Conservation (phyloP, 2,888 invertebrate genomes). For the Abrostola tripartita region DNA sequence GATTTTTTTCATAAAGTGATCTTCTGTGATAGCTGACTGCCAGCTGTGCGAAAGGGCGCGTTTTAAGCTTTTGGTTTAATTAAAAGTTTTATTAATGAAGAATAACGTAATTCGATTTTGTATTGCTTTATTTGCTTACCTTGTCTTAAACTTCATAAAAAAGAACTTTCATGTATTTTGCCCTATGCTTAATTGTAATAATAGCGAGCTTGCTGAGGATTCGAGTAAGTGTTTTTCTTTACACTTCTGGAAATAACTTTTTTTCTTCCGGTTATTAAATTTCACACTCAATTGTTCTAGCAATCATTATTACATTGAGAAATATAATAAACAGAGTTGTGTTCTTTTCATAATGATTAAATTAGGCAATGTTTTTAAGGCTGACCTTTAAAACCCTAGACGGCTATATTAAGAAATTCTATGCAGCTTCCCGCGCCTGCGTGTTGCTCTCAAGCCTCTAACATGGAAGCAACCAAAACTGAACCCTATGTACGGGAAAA, state of each 20-base stretch:
- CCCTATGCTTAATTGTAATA: constrained; percentile 82
- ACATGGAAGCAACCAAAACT: constrained; percentile 2
- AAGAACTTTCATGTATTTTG: constrained; percentile 81
- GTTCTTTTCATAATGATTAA: no score
- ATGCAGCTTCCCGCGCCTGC: constrained; percentile 44
- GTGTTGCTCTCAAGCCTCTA: constrained; percentile 18
- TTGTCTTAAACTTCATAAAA: not conserved
- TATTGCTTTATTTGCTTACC: no score
- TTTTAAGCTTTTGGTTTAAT: no score
- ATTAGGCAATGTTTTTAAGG: not conserved
- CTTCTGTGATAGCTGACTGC: not conserved
- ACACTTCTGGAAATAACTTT: not conserved
- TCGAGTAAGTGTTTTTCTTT: constrained; percentile 74
- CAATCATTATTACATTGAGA: no score
- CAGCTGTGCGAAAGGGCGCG: no score
- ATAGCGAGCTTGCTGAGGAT: constrained; percentile 82
- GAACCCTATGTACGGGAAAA: constrained; percentile 6
- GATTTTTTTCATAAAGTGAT: constrained; percentile 8
- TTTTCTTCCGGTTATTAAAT: not conserved
- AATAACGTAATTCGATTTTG: no score
- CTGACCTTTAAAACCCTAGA: constrained; percentile 19
- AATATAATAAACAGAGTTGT: no score
- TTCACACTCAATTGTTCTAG: no score
- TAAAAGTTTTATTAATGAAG: no score
- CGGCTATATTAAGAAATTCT: constrained; percentile 29